phyloP scores from a whole-genome alignment of 2,113 vertebrate genomes.

The Crotalus helleri region DNA sequence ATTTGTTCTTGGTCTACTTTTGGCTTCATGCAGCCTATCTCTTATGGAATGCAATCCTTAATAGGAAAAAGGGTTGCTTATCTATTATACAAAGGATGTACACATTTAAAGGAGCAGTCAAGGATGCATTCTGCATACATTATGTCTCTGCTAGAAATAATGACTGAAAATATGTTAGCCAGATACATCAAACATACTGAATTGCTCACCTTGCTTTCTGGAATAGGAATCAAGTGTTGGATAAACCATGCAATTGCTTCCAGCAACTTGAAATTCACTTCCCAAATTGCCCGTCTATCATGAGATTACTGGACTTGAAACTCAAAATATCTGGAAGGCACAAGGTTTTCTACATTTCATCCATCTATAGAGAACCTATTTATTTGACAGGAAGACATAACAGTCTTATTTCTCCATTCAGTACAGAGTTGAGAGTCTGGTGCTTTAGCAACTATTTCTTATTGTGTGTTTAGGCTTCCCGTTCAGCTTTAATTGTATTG shows the following conservation, averaged over 20 bases:
- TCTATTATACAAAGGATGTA: background rate
- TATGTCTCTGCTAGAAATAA: background rate
- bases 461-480: background rate
- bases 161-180: background rate
- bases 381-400: background rate
- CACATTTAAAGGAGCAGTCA: background rate
- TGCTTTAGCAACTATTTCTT: background rate
- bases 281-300: background rate
- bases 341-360: background rate
- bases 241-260: background rate
- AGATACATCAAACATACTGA: background rate
- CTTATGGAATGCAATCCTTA: background rate
- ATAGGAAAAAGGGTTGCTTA: background rate
- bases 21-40: background rate
- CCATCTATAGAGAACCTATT: background rate
- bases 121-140: background rate
- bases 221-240: background rate
- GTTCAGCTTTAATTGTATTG: background rate
- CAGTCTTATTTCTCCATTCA: background rate
- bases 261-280: background rate
- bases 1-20: background rate
- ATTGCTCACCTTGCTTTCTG: background rate
- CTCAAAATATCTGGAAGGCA: background rate
- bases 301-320: background rate
- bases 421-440: background rate